Base-by-base conservation (phyloP, 2,113 vertebrate genomes). In the Bambusicola thoracicus region DNA sequence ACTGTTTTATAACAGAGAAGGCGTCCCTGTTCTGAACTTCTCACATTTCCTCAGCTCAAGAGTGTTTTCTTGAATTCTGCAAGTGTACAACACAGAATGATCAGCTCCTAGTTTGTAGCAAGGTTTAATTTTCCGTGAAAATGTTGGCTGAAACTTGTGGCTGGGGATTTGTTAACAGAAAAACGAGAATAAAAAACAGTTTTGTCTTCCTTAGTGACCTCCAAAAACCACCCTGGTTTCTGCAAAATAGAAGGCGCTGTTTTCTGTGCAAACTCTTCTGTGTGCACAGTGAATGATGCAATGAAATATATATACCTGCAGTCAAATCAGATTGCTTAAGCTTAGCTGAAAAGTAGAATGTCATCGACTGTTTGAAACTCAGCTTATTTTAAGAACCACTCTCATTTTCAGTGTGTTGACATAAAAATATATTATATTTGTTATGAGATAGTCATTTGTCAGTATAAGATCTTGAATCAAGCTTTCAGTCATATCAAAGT, bases 41-140 rank as follows among this genome's bases (percentile, higher is more conserved):
- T 90, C 62, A 61, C 65, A 76, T 76, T 87, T 94, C 77, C 58
- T 63, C 62, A 84, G 38, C 43, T 74, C 67, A 40, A 65, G 61
- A 44, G 36, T 48, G 15, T 87, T 88, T 81, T 76, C 69, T 41
- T 40, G 4, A 62, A 65, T 32, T 86, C 59, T 74, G 29, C 40
- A 11, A 1, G 1, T 49, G 41, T 29, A 8, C 0, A 0, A 30
- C 58, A 48, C 48, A 80, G 44, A 62, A 58, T 1, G 78, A 66
- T 34, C 65, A 61, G 62, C 56, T 67, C 40, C 83, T 69, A 59
- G 69, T 68, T 93, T 79, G 77, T 24, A 49, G 74, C n/a, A 66
- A 76, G 27, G 44, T 76, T 94, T 94, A 88, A 95, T 84, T 87
- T 53, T 87, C 82, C 8, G 0, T 80, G 55, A 74, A 89, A 87